These are phyloP conservation scores for Alviniconcha marisindica DNA, from an alignment of 1,140 invertebrate genomes.

Conservation along the genomic window DNA sequence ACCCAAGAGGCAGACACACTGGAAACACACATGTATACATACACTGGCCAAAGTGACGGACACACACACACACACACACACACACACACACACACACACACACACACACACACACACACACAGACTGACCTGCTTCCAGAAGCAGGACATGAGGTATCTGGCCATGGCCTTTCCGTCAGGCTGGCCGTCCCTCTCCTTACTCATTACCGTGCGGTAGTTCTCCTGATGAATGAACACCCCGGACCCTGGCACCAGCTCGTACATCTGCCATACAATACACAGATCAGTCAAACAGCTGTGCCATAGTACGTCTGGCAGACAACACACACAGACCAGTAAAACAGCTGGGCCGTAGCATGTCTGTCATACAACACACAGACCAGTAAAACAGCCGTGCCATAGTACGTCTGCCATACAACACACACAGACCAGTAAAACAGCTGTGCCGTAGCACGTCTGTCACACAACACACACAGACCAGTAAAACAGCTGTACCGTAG, in stretches of 20 bases:
- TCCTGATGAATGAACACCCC: conserved; percentile 51
- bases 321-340: too few species aligned
- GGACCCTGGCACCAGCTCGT: conserved; percentile 44
- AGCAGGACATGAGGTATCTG: conserved; percentile 52
- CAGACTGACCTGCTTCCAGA: conserved; percentile 43
- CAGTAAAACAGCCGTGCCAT: too few species aligned
- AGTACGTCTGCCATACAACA: too few species aligned
- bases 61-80: conserved; percentile 13
- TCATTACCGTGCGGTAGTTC: conserved; percentile 47
- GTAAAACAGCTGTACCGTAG: too few species aligned
- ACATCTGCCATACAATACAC: conserved; percentile 40
- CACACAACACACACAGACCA: too few species aligned
- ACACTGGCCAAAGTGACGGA: not conserved
- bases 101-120: not conserved
- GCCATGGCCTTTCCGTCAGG: conserved; percentile 52
- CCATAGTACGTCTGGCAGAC: too few species aligned
- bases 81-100: conserved; percentile 12
- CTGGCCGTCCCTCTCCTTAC: conserved; percentile 44
- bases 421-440: too few species aligned
- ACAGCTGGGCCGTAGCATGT: too few species aligned
- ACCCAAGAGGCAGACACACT: conserved; percentile 19
- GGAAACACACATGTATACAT: not conserved
- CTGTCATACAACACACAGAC: too few species aligned
- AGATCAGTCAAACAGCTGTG: too few species aligned
- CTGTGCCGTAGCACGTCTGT: too few species aligned